Conservation (phyloP, 2,797 vertebrate genomes). For the Epinephelus awoara region DNA sequence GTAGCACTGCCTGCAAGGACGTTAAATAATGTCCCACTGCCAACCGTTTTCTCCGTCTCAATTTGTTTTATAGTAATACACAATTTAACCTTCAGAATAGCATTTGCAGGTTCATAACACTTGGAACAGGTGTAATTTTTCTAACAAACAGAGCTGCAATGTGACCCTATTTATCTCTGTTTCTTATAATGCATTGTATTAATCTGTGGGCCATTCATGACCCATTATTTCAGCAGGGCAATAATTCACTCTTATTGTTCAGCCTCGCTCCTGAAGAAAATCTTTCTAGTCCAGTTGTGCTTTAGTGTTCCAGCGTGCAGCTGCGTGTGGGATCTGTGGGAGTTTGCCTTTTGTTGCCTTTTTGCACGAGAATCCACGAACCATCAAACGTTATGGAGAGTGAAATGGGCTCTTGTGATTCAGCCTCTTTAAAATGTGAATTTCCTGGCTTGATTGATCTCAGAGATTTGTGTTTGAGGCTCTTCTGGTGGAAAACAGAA, state of each 20-base stretch:
- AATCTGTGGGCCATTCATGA: slow-evolving; percentile 86
- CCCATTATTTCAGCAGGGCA: slow-evolving; percentile 79
- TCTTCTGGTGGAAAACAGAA: slow-evolving; percentile 33
- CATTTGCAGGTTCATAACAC: slow-evolving; percentile 90
- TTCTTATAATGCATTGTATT: slow-evolving; percentile 87
- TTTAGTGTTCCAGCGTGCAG: slow-evolving; percentile 56
- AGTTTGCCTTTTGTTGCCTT: slow-evolving; percentile 63
- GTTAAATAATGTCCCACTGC: slow-evolving; percentile 86
- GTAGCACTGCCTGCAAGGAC: slow-evolving; percentile 83
- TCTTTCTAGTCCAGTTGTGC: slow-evolving; percentile 76
- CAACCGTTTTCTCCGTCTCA: slow-evolving; percentile 84
- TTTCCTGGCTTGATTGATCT: slow-evolving; percentile 57
- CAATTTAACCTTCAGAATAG: slow-evolving; percentile 89
- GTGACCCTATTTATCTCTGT: slow-evolving; percentile 90
- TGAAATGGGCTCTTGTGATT: slow-evolving; percentile 72
- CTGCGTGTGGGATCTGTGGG: slow-evolving; percentile 61
- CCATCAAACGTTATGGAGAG: slow-evolving; percentile 75
- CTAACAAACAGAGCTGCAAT: slow-evolving; percentile 87
- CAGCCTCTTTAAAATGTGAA: slow-evolving; percentile 57
- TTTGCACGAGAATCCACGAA: slow-evolving; percentile 68
- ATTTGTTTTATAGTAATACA: slow-evolving; percentile 90
- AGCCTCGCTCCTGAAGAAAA: slow-evolving; percentile 68
- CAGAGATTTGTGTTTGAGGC: slow-evolving; percentile 48
- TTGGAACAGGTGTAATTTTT: slow-evolving; percentile 90
- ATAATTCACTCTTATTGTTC: slow-evolving; percentile 86